Conservation (phyloP, 2,113 vertebrate genomes). For the Mirounga angustirostris region DNA sequence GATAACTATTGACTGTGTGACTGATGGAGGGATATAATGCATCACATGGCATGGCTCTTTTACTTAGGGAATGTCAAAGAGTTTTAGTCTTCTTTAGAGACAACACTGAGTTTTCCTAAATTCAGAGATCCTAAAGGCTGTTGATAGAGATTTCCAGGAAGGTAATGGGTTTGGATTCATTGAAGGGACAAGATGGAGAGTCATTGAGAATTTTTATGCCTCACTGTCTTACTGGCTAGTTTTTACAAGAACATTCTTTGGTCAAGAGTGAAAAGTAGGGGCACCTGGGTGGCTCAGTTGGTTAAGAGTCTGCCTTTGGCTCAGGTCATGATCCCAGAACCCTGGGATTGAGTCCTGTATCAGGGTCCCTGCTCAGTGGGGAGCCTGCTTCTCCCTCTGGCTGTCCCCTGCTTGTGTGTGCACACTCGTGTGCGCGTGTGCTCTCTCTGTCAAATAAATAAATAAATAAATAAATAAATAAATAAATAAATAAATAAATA, state of each 20-base stretch:
- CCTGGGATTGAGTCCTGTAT: background rate
- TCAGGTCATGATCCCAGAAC: background rate
- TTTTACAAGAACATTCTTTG: background rate
- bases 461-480: no score
- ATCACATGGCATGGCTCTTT: background rate
- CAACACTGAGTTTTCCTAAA: background rate
- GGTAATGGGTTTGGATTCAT: background rate
- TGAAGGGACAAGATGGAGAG: background rate
- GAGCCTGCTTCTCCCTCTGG: background rate
- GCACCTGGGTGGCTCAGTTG: background rate
- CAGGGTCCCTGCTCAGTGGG: no score
- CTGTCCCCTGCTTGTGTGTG: background rate
- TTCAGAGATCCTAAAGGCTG: background rate
- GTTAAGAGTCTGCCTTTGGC: background rate
- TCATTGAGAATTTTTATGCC: background rate
- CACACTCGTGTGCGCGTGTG: background rate
- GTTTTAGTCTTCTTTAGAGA: conserved; percentile 15
- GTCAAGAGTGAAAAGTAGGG: background rate
- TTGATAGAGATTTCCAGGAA: background rate
- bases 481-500: background rate
- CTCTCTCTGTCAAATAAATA: background rate
- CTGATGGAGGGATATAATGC: no score
- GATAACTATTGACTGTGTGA: background rate
- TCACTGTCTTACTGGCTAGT: background rate
- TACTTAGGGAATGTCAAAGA: background rate